Base-by-base conservation (phyloP, 2,888 invertebrate genomes). In the Aphodius sticticus region DNA sequence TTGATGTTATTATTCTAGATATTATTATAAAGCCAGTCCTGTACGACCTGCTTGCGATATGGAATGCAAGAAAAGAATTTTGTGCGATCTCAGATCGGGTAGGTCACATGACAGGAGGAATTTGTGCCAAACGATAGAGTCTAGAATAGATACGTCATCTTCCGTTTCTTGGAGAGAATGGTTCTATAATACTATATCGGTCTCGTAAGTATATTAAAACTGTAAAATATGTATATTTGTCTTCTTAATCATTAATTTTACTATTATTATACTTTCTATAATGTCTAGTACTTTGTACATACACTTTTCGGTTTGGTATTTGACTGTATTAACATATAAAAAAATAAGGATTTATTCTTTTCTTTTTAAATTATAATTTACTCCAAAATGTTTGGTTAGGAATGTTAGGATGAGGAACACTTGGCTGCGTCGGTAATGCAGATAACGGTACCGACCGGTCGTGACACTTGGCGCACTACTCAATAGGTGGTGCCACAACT, bases 11-110 rank as follows among this genome's bases (percentile, higher is more conserved):
- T 53, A 79, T 87, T 86, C 0, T 85, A 96, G 96, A 86, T 94
- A 96, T 88, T 97, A 97, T 88, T 96, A 96, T 92, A 97, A 97
- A 89, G 96, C 95, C 87, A 96, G 96, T 80, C 96, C 96, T 0
- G 95, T 95, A 0, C 92, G 95, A 70, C 95, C 96, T 9, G 88
- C 91, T 0, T 97, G 97, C 87, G 95, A 96, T 88, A 94, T 94
- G 6, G 96, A 96, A 84, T 97, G 97, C 86, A 95, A 95, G 82
- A 96, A 96, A 88, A 92, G 96, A 72, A 91, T 96, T 86, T 90
- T 97, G 69, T 97, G 97, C 87, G 97, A 97, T 89, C 92, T 96
- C 78, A 93, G 96, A 78, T 96, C 96, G 15, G 97, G 97, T 0
- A 92, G 96, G 76, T 96, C 96, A 77, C 96, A 97, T 87, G 96